phyloP scores from a whole-genome alignment of 2,113 vertebrate species.

The Pitta sordida region DNA sequence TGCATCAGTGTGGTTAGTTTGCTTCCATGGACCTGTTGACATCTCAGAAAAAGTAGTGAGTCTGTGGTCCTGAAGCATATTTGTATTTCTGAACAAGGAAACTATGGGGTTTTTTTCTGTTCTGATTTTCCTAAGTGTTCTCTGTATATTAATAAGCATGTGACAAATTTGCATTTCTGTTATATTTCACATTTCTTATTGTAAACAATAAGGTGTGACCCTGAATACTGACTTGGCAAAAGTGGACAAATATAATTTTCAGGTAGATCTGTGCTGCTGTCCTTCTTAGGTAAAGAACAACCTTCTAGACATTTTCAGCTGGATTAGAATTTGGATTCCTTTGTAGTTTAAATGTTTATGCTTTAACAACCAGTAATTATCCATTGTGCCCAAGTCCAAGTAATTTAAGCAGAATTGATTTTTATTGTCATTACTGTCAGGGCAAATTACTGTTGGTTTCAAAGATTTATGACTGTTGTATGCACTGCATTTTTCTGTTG shows the following conservation, averaged over 20 bases:
- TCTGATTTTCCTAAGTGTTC: not conserved
- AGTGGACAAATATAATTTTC: not conserved
- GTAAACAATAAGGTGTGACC: not conserved
- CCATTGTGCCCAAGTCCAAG: not conserved
- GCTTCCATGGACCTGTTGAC: not conserved
- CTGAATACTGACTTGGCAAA: not conserved
- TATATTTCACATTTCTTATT: not conserved
- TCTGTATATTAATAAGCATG: not conserved
- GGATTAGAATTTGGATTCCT: not conserved
- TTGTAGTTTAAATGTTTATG: not conserved
- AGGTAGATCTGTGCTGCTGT: not conserved
- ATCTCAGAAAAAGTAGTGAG: not conserved
- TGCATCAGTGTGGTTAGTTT: not conserved
- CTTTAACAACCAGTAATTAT: conserved; percentile 14
- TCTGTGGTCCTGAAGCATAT: not conserved
- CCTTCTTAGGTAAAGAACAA: not conserved
- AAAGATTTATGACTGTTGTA: not conserved
- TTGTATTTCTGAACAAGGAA: not conserved
- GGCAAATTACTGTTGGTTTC: not conserved
- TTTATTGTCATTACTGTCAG: conserved; percentile 19
- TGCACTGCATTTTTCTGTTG: not conserved
- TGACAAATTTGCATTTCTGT: not conserved
- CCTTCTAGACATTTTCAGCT: not conserved
- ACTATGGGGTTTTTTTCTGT: not conserved
- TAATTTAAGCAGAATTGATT: conserved; percentile 38